Evolutionary conservation across 53 echinoderm and acorn worm species (phyloP).

Genomic region (Paracentrotus lividus): DNA sequence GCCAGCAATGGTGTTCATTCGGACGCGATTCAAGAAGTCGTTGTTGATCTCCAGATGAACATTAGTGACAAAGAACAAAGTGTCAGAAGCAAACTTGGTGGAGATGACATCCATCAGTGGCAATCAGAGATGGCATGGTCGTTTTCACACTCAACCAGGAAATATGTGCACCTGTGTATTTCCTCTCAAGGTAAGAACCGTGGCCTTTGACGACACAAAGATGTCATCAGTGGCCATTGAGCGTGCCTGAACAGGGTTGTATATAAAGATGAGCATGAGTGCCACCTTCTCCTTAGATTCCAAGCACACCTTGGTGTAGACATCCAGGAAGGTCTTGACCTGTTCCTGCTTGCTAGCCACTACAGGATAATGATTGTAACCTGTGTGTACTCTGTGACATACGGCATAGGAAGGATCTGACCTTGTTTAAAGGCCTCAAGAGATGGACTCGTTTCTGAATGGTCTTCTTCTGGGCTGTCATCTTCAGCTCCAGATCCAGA

Average conservation of each 20-base stretch:
- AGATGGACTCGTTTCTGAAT: slow-evolving; percentile 93
- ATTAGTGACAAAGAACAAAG: slow-evolving; percentile 90
- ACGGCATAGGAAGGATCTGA: slow-evolving; percentile 97
- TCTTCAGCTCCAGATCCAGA: slow-evolving; percentile 91
- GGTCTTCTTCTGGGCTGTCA: slow-evolving; percentile 88
- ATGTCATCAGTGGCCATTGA: slow-evolving; percentile 91
- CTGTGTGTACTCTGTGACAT: slow-evolving; percentile 95
- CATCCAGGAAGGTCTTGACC: slow-evolving; percentile 89
- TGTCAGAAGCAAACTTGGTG: slow-evolving; percentile 87
- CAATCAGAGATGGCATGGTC: slow-evolving; percentile 88
- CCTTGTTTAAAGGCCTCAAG: slow-evolving; percentile 90
- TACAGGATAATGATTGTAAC: slow-evolving; percentile 92
- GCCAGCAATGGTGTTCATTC: slow-evolving; percentile 94
- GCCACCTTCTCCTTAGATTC: slow-evolving; percentile 95
- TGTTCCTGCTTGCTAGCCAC: slow-evolving; percentile 89
- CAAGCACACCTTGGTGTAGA: slow-evolving; percentile 88
- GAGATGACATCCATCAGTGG: slow-evolving; percentile 98
- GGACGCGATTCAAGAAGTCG: slow-evolving; percentile 93
- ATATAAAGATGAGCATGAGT: slow-evolving; percentile 95
- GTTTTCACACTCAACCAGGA: slow-evolving; percentile 98
- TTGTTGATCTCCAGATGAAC: slow-evolving; percentile 83
- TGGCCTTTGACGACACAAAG: slow-evolving; percentile 86
- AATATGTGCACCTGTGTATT: slow-evolving; percentile 84
- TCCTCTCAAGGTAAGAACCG: slow-evolving; percentile 86
- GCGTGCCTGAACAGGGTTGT: slow-evolving; percentile 88